phyloP scores from a whole-genome alignment of 2,797 vertebrate species.

The Melanotaenia pygmaea region DNA sequence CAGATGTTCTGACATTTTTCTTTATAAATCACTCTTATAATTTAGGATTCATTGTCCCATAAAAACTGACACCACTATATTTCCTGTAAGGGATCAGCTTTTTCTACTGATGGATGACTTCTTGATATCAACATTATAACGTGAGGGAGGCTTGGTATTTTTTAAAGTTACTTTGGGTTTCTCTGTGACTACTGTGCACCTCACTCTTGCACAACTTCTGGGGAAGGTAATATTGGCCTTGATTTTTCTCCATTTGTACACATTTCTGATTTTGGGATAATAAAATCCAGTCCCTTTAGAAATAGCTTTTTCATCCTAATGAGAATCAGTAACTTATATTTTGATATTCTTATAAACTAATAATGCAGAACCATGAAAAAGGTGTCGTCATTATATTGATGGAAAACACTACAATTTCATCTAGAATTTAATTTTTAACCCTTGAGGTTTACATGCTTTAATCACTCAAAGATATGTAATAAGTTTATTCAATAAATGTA shows the following conservation, averaged over 20 bases:
- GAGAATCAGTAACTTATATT: background rate
- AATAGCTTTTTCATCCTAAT: background rate
- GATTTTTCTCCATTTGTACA: background rate
- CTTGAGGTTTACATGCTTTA: background rate
- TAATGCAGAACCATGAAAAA: background rate
- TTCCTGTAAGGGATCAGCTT: background rate
- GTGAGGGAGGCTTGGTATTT: background rate
- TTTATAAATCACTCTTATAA: background rate
- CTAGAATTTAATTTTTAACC: background rate
- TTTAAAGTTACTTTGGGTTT: background rate
- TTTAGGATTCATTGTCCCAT: background rate
- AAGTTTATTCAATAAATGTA: background rate
- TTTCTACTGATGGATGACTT: background rate
- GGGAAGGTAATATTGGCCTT: background rate
- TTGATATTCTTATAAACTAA: background rate
- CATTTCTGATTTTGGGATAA: background rate
- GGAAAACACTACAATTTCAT: background rate
- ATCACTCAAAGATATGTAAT: background rate
- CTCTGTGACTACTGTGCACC: background rate
- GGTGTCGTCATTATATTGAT: background rate
- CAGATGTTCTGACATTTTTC: too few species aligned
- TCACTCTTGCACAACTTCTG: background rate
- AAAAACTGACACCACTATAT: background rate
- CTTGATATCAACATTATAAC: background rate
- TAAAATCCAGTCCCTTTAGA: background rate